Evolutionary conservation across 1,140 invertebrate genomes (phyloP), one percentile per base, ranked within the genome.

Genomic region (Patella vulgata): DNA sequence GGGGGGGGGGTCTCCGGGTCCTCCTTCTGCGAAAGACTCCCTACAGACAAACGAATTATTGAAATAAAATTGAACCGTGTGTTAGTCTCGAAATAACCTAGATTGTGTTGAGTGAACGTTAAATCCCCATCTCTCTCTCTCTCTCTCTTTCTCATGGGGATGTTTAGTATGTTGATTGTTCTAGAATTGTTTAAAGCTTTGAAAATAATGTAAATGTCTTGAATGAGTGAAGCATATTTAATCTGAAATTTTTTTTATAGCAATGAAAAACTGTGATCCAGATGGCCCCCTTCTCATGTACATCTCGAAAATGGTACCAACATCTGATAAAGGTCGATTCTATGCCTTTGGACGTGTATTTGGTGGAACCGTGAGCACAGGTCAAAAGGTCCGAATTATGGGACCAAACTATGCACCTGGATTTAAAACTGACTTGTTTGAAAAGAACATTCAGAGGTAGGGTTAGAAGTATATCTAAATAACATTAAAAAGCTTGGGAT

Each of bases 321-420:
- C 98, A 5, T 93, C 94, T 42, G 98, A 99, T 85, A 99, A 99
- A 87, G 98, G 98, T 68, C 91, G 98, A 84, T 99, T 99, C 90
- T 99, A 98, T 86, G 98, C 97, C 58, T 99, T 99, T 84, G 98
- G 98, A 63, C 96, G 98, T 88, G 98, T 99, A 8, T 99, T 99
- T 88, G 94, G 97, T 78, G 98, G 98, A 75, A 93, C 91, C n/a
- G 88, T 92, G 4, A 89, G 89, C 56, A 98, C 97, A 67, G 97
- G 97, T 59, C 86, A 93, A 89, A 99, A 99, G 85, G 78, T 75
- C n/a, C 71, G 83, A 39, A 84, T 85, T 57, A 85, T 85, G 95
- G 98, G 97, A 75, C 97, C 98, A 67, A 99, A 99, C 88, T 99
- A 92, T 86, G 87, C 89, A 5, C 96, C 95, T 58, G 97, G 97